Evolutionary conservation across 2,113 vertebrate genomes (phyloP).

Genomic region (Oryzias melastigma): DNA sequence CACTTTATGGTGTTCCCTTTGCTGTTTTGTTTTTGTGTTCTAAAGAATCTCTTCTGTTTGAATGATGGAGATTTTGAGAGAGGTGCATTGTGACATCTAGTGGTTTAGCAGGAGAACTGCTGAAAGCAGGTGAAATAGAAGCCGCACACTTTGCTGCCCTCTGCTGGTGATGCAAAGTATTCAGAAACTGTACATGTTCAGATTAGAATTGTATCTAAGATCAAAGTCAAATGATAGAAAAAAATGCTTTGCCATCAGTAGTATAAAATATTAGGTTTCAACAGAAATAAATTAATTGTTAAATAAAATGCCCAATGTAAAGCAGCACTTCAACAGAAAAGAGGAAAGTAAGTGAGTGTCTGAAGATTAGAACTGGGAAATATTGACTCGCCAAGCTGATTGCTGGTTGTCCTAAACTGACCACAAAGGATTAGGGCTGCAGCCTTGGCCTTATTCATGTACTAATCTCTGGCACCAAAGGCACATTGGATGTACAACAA

Average conservation of each 20-base stretch:
- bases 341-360: neutral
- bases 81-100: slow-evolving; percentile 28
- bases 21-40: too few species aligned
- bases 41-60: neutral
- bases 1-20: too few species aligned
- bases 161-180: slow-evolving; percentile 19
- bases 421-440: slow-evolving; percentile 24
- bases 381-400: too few species aligned
- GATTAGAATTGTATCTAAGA: too few species aligned
- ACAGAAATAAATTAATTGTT: too few species aligned
- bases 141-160: slow-evolving; percentile 27
- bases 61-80: neutral
- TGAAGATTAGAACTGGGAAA: slow-evolving; percentile 1
- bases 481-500: neutral
- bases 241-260: too few species aligned
- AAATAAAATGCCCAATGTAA: too few species aligned
- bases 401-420: slow-evolving; percentile 25
- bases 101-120: neutral
- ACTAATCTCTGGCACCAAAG: slow-evolving; percentile 37
- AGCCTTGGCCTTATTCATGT: slow-evolving; percentile 5
- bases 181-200: too few species aligned
- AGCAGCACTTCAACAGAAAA: neutral
- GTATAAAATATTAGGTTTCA: too few species aligned
- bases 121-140: neutral
- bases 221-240: too few species aligned